Conservation (phyloP, 1,140 invertebrate species). For the Lepeophtheirus salmonis region DNA sequence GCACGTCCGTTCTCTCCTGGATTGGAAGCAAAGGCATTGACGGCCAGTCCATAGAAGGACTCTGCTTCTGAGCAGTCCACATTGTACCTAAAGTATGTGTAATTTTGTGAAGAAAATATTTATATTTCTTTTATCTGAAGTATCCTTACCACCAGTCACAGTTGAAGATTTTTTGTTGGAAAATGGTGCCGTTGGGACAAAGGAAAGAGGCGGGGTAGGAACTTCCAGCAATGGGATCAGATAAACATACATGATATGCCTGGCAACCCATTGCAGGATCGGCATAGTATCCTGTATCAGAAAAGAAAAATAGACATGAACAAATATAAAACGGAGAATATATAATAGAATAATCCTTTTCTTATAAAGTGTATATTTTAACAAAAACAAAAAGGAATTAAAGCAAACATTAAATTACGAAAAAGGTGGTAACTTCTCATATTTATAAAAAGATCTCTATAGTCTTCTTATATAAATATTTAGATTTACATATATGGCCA, state of each 20-base stretch:
- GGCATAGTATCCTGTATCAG: constrained; percentile 28
- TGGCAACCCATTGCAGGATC: constrained; percentile 28
- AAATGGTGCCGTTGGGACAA: constrained; percentile 25
- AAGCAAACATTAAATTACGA: too few relatives aligned
- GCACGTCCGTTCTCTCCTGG: neutral
- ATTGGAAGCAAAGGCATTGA: constrained; percentile 14
- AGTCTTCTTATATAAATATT: too few relatives aligned
- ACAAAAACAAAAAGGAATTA: too few relatives aligned
- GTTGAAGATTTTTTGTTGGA: constrained; percentile 24
- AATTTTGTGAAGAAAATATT: neutral
- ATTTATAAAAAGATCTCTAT: too few relatives aligned
- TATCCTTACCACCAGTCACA: constrained; percentile 24
- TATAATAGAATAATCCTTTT: too few relatives aligned
- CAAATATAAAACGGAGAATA: too few relatives aligned
- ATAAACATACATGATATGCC: constrained; percentile 36
- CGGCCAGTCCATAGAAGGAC: constrained; percentile 21
- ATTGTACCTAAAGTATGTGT: constrained; percentile 21
- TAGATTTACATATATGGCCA: too few relatives aligned
- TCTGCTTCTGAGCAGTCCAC: constrained; percentile 23
- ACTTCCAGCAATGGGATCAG: constrained; percentile 23
- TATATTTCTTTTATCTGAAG: neutral
- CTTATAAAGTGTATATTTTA: too few relatives aligned
- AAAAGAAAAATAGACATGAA: too few relatives aligned
- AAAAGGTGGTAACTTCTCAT: too few relatives aligned
- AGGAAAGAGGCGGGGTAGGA: constrained; percentile 23